Evolutionary conservation across 2,888 invertebrate genomes (phyloP).

Genomic region (Automeris io): DNA sequence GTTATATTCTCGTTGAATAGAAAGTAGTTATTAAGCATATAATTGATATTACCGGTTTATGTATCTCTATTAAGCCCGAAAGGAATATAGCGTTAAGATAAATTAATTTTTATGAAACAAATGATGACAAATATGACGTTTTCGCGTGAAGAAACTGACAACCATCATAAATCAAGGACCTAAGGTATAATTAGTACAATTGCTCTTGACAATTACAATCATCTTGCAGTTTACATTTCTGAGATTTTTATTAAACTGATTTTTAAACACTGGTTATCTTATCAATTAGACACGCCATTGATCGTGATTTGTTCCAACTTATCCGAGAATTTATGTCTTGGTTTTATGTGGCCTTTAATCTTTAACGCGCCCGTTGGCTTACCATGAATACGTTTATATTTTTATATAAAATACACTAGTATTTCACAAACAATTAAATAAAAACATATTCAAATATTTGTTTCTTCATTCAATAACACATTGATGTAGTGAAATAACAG

Average conservation of each 20-base stretch:
- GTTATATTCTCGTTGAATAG: too few species aligned
- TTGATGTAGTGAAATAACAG: too few species aligned
- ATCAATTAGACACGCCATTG: not conserved
- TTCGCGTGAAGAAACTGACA: too few species aligned
- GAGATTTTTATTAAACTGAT: not conserved
- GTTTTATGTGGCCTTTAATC: not conserved
- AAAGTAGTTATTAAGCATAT: too few species aligned
- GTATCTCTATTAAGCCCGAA: too few species aligned
- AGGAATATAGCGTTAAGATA: too few species aligned
- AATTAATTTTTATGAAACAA: too few species aligned
- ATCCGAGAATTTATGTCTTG: not conserved
- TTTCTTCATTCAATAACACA: too few species aligned
- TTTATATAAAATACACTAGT: not conserved
- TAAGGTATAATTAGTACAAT: not conserved
- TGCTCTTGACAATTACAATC: not conserved
- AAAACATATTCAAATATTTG: too few species aligned
- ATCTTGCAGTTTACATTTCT: not conserved
- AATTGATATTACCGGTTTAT: too few species aligned
- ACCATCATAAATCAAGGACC: not conserved
- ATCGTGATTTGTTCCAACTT: not conserved
- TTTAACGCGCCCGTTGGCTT: not conserved
- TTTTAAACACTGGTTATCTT: not conserved
- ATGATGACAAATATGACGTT: too few species aligned
- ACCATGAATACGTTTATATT: not conserved
- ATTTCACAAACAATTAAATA: too few species aligned